A percentile compares a stretch with the other conserved stretches of the same genome.
These are phyloP conservation scores for Resseliella maxima DNA, from an alignment of 2,888 invertebrate genomes.

Conservation along the genomic window DNA sequence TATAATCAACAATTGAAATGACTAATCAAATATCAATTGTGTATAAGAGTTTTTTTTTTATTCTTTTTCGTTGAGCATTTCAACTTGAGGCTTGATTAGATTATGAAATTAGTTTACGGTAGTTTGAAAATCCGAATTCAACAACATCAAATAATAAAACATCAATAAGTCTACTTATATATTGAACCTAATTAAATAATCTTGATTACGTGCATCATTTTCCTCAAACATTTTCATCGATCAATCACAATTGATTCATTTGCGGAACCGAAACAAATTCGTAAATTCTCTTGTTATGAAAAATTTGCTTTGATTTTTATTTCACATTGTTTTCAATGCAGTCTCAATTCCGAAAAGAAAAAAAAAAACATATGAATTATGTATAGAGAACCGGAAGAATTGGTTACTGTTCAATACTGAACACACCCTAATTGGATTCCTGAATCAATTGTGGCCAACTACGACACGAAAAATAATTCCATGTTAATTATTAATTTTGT, in stretches of 20 bases:
- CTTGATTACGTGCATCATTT: not conserved
- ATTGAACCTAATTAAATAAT: not conserved
- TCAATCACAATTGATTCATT: conserved; percentile 19
- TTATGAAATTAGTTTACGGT: not conserved
- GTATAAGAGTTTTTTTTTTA: too few species aligned
- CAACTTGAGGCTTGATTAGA: not conserved
- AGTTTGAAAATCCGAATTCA: conserved; percentile 3
- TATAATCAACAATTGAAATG: too few species aligned
- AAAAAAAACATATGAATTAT: not conserved
- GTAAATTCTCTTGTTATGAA: not conserved
- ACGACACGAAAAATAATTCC: not conserved
- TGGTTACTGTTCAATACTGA: not conserved
- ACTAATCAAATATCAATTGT: too few species aligned
- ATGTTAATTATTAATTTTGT: not conserved
- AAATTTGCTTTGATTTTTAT: not conserved
- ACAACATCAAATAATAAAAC: not conserved
- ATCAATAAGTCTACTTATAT: not conserved
- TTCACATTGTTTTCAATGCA: not conserved
- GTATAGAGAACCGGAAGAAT: conserved; percentile 23
- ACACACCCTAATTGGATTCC: conserved; percentile 5
- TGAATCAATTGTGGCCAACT: not conserved
- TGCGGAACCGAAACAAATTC: not conserved
- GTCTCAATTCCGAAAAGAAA: too few species aligned
- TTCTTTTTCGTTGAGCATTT: too few species aligned
- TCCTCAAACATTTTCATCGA: not conserved